Conservation (phyloP, 2,797 vertebrate genomes). For the Neomorphus geoffroyi region DNA sequence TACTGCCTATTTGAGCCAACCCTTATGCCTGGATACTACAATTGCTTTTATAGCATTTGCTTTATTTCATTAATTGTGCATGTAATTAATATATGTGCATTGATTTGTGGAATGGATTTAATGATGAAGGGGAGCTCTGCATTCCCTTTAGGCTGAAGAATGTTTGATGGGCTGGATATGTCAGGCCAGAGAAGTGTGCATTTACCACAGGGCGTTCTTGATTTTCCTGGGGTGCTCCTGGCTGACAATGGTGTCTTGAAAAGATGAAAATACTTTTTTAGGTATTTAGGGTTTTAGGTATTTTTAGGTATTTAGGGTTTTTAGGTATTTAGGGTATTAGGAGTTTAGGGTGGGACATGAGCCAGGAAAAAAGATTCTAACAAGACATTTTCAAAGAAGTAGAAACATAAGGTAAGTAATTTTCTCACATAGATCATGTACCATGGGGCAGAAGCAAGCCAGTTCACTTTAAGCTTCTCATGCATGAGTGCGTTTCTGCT, state of each 20-base stretch:
- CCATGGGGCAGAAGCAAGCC: background rate
- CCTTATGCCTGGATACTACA: background rate
- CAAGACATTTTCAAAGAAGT: background rate
- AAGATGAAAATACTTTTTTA: background rate
- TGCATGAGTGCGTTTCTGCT: accelerated
- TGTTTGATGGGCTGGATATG: background rate
- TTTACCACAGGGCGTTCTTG: background rate
- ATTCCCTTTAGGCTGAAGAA: background rate
- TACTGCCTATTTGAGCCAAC: background rate
- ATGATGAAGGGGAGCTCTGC: background rate
- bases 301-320: too few species aligned
- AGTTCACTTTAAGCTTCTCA: background rate
- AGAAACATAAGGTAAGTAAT: background rate
- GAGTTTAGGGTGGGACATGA: background rate
- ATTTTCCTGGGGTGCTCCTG: background rate
- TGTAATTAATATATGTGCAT: background rate
- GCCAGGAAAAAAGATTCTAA: background rate
- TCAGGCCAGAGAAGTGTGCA: background rate
- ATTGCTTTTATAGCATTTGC: background rate
- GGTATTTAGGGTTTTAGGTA: too few species aligned
- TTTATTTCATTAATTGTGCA: constrained; percentile 1
- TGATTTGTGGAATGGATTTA: background rate
- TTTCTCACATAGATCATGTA: background rate
- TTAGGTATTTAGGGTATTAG: too few species aligned
- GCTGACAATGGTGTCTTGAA: background rate